Percentiles rank a stretch among this genome's conserved stretches.
phyloP scores from a whole-genome alignment of 2,888 invertebrate genomes.

The Dendrolimus houi region DNA sequence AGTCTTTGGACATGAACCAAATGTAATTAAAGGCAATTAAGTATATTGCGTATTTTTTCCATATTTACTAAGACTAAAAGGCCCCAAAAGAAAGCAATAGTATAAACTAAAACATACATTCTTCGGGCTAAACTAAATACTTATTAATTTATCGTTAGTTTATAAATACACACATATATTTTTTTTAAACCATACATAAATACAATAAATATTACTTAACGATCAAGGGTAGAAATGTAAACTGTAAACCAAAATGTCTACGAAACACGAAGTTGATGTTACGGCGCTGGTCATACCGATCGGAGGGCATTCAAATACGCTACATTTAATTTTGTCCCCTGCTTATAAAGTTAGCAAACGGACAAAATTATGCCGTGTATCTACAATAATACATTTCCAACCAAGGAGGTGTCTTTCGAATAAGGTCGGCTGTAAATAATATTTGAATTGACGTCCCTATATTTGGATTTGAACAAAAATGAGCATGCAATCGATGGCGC shows the following conservation, averaged over 20 bases:
- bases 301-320: slow-evolving; percentile 29
- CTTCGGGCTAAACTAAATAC: too few species aligned
- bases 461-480: slow-evolving; percentile 13
- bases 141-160: neutral
- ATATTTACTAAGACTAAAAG: too few species aligned
- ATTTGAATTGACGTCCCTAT: slow-evolving; percentile 22
- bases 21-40: too few species aligned
- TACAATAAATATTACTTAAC: neutral
- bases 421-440: slow-evolving; percentile 17
- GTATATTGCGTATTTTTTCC: too few species aligned
- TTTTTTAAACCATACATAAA: neutral
- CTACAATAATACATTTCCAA: slow-evolving; percentile 13
- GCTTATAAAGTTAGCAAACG: slow-evolving; percentile 27
- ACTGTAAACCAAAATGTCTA: slow-evolving; percentile 1
- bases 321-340: slow-evolving; percentile 35
- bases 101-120: too few species aligned
- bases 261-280: slow-evolving; percentile 3
- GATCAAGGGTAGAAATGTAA: neutral
- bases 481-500: slow-evolving; percentile 23
- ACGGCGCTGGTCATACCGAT: slow-evolving; percentile 7
- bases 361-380: slow-evolving; percentile 30
- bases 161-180: neutral
- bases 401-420: slow-evolving; percentile 17
- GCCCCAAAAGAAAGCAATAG: too few species aligned
- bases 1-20: too few species aligned